Evolutionary conservation across 2,797 vertebrate species (phyloP).

Genomic region (Xerus rutilus): DNA sequence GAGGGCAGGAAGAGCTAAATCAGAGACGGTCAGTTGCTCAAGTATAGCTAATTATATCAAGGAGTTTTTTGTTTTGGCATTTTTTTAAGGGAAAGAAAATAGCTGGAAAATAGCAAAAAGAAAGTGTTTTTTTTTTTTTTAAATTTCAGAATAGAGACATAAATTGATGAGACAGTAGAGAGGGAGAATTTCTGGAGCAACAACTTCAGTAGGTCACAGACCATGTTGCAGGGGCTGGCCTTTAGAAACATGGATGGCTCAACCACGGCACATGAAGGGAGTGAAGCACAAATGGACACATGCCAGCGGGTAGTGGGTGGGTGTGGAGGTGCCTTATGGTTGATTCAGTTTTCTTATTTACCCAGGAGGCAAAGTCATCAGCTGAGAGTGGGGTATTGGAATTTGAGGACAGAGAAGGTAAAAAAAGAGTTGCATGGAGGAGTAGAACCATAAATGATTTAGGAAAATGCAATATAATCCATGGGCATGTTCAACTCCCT

Average conservation of each 20-base stretch:
- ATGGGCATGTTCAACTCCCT: background rate
- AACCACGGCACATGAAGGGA: background rate
- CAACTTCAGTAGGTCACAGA: background rate
- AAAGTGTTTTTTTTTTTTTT: background rate
- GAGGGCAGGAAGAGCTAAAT: background rate
- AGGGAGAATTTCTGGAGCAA: background rate
- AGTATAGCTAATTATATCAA: background rate
- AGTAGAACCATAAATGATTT: background rate
- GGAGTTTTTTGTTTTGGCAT: background rate
- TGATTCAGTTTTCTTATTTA: constrained; percentile 7
- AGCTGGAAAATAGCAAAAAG: background rate
- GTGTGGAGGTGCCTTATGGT: background rate
- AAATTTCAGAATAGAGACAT: background rate
- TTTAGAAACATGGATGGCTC: background rate
- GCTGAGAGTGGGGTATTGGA: background rate
- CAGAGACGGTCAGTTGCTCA: background rate
- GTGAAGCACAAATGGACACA: background rate
- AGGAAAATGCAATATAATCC: background rate
- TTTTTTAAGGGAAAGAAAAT: background rate
- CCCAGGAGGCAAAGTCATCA: background rate
- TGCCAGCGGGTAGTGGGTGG: too few relatives aligned
- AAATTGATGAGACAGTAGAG: background rate
- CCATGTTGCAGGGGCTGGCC: background rate
- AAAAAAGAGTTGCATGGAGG: background rate
- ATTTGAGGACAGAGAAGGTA: background rate